Base-by-base conservation (phyloP, 2,888 invertebrate species). In the Oxytorus armatus region DNA sequence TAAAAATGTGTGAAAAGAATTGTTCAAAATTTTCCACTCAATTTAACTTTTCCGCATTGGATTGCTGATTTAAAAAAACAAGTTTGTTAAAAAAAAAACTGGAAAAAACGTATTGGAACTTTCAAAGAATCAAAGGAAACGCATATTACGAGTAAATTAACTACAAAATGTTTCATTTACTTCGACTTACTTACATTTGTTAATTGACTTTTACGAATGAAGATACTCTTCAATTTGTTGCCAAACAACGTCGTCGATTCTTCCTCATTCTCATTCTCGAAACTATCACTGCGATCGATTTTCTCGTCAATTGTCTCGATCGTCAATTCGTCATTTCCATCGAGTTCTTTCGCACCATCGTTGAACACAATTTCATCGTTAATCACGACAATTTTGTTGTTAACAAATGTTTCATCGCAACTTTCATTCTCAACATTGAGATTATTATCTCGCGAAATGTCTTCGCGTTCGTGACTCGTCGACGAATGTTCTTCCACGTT, bases 181-280 rank as follows among this genome's bases (percentile, higher is more conserved):
- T 57, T 16, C 1, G 33, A 36, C n/a, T n/a, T 57, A 72, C 72
- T 75, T 23, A 82, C 82, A 29, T 25, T 16, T 1, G 25, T 3
- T n/a, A 42, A 25, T n/a, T n/a, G 36, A 18, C 39, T 39, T 29
- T 63, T 73, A 7, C 68, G 44, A 33, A 79, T 79, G 39, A 79
- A 76, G 36, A 81, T 79, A 36, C 78, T 69, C 21, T 65, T 70
- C 1, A 66, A 29, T 55, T 65, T 65, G 10, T 61, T 42, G 33
- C 47, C 42, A 18, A 49, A 77, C 10, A 81, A 23, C 8, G 44
- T 53, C 0, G 10, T 16, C n/a, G 53, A 21, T 25, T 73, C 65
- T 55, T 66, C 65, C 7, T 79, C 77, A 1, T 68, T 33, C 10
- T 70, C 68, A 11, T 42, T 25, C 39, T 68, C 77, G 16, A 29